Percentiles rank a stretch among this genome's conserved stretches.
phyloP scores from a whole-genome alignment of 2,797 vertebrate genomes.

The Propithecus perrieri region DNA sequence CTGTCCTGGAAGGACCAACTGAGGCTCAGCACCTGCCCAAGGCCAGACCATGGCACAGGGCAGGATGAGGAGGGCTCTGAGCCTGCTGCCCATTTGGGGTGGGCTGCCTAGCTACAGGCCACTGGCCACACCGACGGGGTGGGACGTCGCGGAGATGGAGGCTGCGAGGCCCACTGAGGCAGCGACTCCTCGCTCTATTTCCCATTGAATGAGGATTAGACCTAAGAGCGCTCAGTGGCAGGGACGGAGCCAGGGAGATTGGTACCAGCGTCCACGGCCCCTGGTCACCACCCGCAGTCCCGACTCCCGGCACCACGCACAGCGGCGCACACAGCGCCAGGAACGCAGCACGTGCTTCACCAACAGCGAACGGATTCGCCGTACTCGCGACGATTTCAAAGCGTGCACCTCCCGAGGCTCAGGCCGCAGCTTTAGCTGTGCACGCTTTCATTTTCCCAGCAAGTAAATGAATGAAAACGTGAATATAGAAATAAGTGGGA shows the following conservation, averaged over 20 bases:
- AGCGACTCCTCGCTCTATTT: fast-evolving
- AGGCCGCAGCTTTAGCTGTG: not conserved
- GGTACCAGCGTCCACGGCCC: not conserved
- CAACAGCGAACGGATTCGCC: no score
- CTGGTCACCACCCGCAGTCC: fast-evolving
- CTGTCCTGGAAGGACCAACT: not conserved
- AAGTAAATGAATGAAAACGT: not conserved
- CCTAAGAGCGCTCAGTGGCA: no score
- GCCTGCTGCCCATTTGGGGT: not conserved
- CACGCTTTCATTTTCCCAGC: not conserved
- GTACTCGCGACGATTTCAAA: fast-evolving
- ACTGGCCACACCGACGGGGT: not conserved
- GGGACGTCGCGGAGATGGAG: not conserved
- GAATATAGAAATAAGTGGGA: not conserved
- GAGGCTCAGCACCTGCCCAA: not conserved
- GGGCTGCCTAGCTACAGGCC: no score
- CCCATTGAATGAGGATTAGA: not conserved
- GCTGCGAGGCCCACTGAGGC: fast-evolving
- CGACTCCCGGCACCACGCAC: fast-evolving
- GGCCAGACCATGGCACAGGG: not conserved
- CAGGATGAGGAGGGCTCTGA: not conserved
- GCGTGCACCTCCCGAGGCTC: fast-evolving
- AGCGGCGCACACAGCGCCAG: fast-evolving
- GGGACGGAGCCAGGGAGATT: fast-evolving
- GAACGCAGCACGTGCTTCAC: fast-evolving